Conservation (phyloP, 2,888 invertebrate species). For the Limenitis camilla region DNA sequence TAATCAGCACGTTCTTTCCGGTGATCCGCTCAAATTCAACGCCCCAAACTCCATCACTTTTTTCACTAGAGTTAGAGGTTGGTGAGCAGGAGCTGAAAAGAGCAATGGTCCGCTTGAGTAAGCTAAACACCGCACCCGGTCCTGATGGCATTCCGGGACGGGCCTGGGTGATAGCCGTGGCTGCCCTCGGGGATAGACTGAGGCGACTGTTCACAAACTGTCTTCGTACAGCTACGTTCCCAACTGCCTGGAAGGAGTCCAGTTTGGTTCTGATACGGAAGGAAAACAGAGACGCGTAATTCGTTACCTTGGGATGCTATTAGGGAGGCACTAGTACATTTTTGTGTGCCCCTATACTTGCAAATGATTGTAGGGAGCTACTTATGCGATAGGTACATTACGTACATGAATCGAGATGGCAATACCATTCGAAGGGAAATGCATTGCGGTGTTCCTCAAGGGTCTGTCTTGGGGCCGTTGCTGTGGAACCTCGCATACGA, state of each 20-base stretch:
- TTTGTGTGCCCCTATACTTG: constrained; percentile 22
- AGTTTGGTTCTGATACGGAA: constrained; percentile 18
- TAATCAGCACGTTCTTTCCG: neutral
- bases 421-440: constrained; percentile 14
- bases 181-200: constrained; percentile 2
- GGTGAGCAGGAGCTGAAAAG: neutral
- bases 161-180: constrained; percentile 4
- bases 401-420: neutral
- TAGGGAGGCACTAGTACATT: constrained; percentile 21
- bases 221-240: constrained; percentile 4
- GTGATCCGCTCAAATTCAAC: no score
- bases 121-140: constrained; percentile 12
- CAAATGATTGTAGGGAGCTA: constrained; percentile 5
- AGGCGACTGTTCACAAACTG: constrained; percentile 6
- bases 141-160: constrained; percentile 14
- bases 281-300: no score
- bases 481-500: no score
- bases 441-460: no score
- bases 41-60: no score
- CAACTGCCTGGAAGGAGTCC: constrained; percentile 10
- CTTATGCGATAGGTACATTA: no score
- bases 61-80: no score
- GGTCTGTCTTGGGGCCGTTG: no score
- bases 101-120: neutral
- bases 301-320: constrained; percentile 26